Evolutionary conservation across 1,140 invertebrate species (phyloP), one percentile per base, ranked within the genome.

Genomic region (Ptiloglossa arizonensis): DNA sequence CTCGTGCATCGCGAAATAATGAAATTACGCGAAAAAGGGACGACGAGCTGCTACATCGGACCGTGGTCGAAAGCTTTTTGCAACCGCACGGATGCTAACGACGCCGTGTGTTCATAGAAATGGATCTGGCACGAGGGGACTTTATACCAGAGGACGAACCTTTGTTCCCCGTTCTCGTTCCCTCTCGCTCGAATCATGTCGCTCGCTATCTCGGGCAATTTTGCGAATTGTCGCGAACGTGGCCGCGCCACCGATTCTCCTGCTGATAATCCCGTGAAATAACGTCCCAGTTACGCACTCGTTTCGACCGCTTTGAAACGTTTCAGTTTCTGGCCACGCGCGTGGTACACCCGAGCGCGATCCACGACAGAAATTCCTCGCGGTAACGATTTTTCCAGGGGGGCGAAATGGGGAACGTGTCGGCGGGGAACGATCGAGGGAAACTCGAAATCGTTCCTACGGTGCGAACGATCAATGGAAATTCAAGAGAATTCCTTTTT

Each of bases 21-120:
- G 88, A 90, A 90, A 90, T 90, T 90, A 90, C 88, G 80, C 86
- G 87, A 87, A 88, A 87, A 89, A 86, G 83, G 63, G 69, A 70
- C 72, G 83, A 41, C 63, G 59, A 32, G 63, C 57, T 50, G 63
- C 57, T 50, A 56, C 79, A 50, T 22, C 50, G 80, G 73, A 27
- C 75, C 73, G 46, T 69, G 80, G 48, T 57, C 66, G 19, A 15
- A 50, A 38, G 66, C 44, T 29, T 60, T 71, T 71, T 62, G 59
- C 38, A 0, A 17, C 19, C 44, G 13, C 32, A 46, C 41, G 44
- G 66, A 69, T 69, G 66, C 41, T 76, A 76, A 76, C 73, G 73
- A 76, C 73, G 64, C 60, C 22, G 54, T 69, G 54, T 69, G 64
- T 60, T 76, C 73, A 41, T 76, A 76, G 73, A 76, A 69, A 76